phyloP scores from a whole-genome alignment of 2,113 vertebrate species.

The Plecturocebus donacophilus region DNA sequence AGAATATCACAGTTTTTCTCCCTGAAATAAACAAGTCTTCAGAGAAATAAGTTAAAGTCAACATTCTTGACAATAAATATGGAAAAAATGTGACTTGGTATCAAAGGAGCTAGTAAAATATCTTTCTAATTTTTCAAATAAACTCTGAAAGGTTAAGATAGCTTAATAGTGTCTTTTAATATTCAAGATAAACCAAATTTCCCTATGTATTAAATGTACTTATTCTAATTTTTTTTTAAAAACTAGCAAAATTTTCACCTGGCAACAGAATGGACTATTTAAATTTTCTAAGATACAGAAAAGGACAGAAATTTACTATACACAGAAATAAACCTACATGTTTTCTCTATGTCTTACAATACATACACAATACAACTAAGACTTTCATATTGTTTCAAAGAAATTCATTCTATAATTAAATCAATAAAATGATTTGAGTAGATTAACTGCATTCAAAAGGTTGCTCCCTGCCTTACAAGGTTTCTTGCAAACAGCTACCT shows the following conservation, averaged over 20 bases:
- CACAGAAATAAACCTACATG: not conserved
- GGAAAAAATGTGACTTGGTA: not conserved
- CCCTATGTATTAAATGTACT: not conserved
- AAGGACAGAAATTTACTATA: not conserved
- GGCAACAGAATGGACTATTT: not conserved
- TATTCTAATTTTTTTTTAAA: not conserved
- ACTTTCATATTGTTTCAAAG: not conserved
- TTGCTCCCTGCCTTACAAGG: not conserved
- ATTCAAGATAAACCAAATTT: constrained; percentile 39
- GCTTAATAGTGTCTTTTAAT: not conserved
- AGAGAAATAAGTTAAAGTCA: not conserved
- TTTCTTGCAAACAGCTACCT: not conserved
- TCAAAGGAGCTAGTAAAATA: constrained; percentile 25
- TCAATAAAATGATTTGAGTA: not conserved
- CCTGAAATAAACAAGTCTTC: not conserved
- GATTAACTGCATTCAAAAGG: not conserved
- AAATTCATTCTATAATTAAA: not conserved
- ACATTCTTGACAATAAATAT: constrained; percentile 8
- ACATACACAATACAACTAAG: not conserved
- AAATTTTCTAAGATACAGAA: not conserved
- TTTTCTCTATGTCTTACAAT: not conserved
- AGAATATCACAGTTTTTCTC: not conserved
- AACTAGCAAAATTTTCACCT: not conserved
- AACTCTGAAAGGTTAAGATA: constrained; percentile 13
- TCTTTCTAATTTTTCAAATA: constrained; percentile 10